phyloP scores from a whole-genome alignment of 2,797 vertebrate species.

The Triplophysa yarkandensis region DNA sequence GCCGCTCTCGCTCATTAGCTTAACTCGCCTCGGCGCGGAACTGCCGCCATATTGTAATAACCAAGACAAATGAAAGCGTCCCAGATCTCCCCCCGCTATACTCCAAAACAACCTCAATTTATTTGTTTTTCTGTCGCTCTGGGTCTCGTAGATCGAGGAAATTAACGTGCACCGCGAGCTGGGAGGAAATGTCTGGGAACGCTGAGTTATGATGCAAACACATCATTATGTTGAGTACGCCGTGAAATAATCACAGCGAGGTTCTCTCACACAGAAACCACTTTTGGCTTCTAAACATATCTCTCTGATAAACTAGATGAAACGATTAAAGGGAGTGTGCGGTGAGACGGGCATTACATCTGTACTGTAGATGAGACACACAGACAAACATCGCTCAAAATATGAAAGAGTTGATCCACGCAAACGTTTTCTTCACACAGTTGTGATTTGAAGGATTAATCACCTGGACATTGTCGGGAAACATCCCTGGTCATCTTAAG shows the following conservation, averaged over 20 bases:
- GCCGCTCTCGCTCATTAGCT: slow-evolving; percentile 36
- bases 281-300: slow-evolving; percentile 17
- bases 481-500: not conserved
- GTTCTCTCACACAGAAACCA: slow-evolving; percentile 12
- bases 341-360: slow-evolving; percentile 6
- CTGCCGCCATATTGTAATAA: slow-evolving; percentile 39
- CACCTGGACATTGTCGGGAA: not conserved
- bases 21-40: not conserved
- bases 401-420: not conserved
- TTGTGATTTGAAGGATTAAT: not conserved
- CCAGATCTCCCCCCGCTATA: slow-evolving; percentile 25
- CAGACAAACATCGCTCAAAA: not conserved
- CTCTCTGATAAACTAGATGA: slow-evolving; percentile 31
- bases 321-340: slow-evolving; percentile 9
- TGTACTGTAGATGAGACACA: not conserved
- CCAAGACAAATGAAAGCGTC: slow-evolving; percentile 46
- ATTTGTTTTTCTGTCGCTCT: slow-evolving; percentile 36
- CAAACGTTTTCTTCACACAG: not conserved
- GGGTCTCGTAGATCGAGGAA: slow-evolving; percentile 39
- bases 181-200: slow-evolving; percentile 26
- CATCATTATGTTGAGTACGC: slow-evolving; percentile 49
- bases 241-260: slow-evolving; percentile 39
- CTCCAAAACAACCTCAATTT: slow-evolving; percentile 37
- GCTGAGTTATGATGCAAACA: slow-evolving; percentile 45
- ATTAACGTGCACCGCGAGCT: slow-evolving; percentile 32